Conservation (phyloP, 2,888 invertebrate genomes). For the Hecatera dysodea region DNA sequence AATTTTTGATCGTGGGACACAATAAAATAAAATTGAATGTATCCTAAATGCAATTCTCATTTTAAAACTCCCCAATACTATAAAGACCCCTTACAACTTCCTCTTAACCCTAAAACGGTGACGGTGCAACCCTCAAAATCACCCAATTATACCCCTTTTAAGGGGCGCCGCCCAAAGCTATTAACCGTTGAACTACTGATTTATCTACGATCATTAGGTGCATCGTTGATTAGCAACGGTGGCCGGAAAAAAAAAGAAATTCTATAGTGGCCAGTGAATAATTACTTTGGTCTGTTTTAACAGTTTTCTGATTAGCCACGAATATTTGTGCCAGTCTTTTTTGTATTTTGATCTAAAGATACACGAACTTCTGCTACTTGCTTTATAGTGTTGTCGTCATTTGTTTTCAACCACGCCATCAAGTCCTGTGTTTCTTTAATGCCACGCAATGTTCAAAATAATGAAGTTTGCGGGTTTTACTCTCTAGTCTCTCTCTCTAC, state of each 20-base stretch:
- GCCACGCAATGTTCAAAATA: no score
- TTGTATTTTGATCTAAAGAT: conserved; percentile 4
- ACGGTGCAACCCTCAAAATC: conserved; percentile 86
- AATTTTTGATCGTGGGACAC: neutral
- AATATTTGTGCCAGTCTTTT: conserved; percentile 20
- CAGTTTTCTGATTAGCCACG: conserved; percentile 49
- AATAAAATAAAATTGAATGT: conserved; percentile 26
- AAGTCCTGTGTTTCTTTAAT: no score
- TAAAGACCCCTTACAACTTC: conserved; percentile 58
- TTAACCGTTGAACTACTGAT: conserved; percentile 85
- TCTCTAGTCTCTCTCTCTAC: no score
- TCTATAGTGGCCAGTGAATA: conserved; percentile 58
- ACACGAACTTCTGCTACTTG: neutral
- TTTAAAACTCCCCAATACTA: conserved; percentile 28
- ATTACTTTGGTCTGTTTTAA: conserved; percentile 59
- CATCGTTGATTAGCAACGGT: conserved; percentile 82
- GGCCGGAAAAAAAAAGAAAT: conserved; percentile 64
- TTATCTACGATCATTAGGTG: conserved; percentile 85
- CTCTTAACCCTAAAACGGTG: conserved; percentile 81
- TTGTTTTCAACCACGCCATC: no score
- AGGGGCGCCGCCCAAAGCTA: conserved; percentile 83
- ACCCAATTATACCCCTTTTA: conserved; percentile 88
- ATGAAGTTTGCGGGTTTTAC: no score
- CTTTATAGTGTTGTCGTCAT: no score
- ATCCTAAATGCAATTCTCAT: conserved; percentile 16